Conservation (phyloP, 2,888 invertebrate species). For the Ennomos fuscantarius region DNA sequence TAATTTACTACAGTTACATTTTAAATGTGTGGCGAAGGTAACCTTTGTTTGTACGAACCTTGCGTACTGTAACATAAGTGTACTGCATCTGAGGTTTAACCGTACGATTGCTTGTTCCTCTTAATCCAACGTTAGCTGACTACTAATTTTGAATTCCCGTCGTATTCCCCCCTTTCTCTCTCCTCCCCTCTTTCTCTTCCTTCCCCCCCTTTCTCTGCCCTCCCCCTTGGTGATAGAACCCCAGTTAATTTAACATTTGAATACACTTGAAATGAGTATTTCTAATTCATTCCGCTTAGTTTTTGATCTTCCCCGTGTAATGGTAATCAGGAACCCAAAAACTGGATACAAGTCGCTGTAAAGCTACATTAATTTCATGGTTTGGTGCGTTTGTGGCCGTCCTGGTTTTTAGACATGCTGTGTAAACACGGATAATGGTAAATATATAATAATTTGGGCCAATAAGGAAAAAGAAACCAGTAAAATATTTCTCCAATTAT, state of each 20-base stretch:
- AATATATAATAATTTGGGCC: too few species aligned
- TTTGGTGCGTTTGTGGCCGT: too few species aligned
- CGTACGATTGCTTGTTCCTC: not conserved
- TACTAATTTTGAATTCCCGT: constrained; percentile 6
- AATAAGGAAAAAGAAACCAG: too few species aligned
- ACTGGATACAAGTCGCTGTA: too few species aligned
- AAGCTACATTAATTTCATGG: too few species aligned
- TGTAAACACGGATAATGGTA: too few species aligned
- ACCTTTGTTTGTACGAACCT: too few species aligned
- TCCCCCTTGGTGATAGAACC: not conserved
- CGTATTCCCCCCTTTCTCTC: too few species aligned
- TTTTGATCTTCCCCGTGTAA: not conserved
- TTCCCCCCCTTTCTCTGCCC: not conserved
- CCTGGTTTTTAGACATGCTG: too few species aligned
- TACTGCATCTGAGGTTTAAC: not conserved
- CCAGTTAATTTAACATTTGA: not conserved
- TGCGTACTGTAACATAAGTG: not conserved
- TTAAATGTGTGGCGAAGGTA: too few species aligned
- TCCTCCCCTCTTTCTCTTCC: not conserved
- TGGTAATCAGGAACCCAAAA: not conserved
- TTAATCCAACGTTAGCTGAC: constrained; percentile 1
- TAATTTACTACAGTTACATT: too few species aligned
- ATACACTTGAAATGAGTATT: not conserved
- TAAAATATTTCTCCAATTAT: too few species aligned
- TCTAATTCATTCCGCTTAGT: constrained; percentile 1